Base-by-base conservation (phyloP, 2,888 invertebrate genomes). In the Cheilosia grossa region DNA sequence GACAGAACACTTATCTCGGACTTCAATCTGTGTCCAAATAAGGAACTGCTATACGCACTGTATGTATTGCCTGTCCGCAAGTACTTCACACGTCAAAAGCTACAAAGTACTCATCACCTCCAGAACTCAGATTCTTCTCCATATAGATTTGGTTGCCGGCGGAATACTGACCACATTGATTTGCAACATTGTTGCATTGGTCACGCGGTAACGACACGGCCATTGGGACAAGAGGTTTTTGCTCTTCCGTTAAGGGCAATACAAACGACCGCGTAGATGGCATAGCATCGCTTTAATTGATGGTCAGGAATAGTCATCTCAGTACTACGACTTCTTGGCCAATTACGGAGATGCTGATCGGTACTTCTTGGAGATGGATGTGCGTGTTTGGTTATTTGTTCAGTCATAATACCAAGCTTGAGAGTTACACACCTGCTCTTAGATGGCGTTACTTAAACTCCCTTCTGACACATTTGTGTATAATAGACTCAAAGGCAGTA, bases 141-240 rank as follows among this genome's bases (percentile, higher is more conserved):
- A 24, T 19, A 33, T 33, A 42, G 77, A 53, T 70, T 64, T 70
- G 66, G 40, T 59, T 64, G 51, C 19, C 64, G 56, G 40, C 17
- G 40, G 15, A 64, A 61, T 54, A 47, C 56, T 59, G 59, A 59
- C 70, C 69, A 47, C 70, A 70, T 53, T 64, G 59, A 24, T 47
- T 72, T 66, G 70, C 77, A 82, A 82, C 81, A 70, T 47, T 64
- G 81, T 82, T 64, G 58, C 75, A 40, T 21, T 58, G 19, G 13
- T 13, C 9, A 15, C 15, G 19, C 19, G 9, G 30, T 33, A 44
- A 37, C 63, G 69, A 15, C 27, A 27, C 53, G 13, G 24, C 27
- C 19, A 24, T 27, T 53, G 24, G 7, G 15, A 9, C 54, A 56
- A 69, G 72, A 54, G 59, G 61, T 59, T 77, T 53, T 72, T 61